phyloP scores from a whole-genome alignment of 1,140 invertebrate species.

The Magallana ariakensis region DNA sequence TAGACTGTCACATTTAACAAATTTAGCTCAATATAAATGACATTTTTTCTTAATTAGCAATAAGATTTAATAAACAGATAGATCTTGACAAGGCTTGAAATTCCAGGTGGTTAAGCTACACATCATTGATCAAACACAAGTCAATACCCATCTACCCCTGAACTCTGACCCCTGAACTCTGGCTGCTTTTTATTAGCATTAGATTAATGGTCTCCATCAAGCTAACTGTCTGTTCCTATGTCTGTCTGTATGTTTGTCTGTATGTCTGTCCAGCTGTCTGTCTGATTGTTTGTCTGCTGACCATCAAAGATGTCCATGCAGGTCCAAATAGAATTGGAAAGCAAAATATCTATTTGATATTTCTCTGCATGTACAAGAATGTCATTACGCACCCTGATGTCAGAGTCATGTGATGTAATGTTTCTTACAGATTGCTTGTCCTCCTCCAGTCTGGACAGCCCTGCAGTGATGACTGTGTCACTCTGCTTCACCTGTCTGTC shows the following conservation, averaged over 20 bases:
- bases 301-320: no score
- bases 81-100: conserved; percentile 18
- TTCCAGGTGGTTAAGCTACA: neutral
- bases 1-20: neutral
- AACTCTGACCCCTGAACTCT: neutral
- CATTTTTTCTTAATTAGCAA: no score
- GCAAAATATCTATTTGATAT: no score
- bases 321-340: no score
- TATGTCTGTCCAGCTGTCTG: no score
- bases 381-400: no score
- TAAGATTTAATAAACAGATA: no score
- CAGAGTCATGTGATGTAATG: no score
- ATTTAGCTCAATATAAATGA: neutral
- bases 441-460: neutral
- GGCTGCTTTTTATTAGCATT: neutral
- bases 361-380: no score
- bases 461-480: neutral
- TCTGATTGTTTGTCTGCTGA: no score
- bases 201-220: neutral
- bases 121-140: neutral
- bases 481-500: neutral
- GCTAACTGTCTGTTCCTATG: neutral
- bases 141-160: neutral
- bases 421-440: neutral
- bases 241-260: no score